These are phyloP conservation scores for Lasaia peninsularis DNA, from an alignment of 1,140 invertebrate species.

Conservation along the genomic window DNA sequence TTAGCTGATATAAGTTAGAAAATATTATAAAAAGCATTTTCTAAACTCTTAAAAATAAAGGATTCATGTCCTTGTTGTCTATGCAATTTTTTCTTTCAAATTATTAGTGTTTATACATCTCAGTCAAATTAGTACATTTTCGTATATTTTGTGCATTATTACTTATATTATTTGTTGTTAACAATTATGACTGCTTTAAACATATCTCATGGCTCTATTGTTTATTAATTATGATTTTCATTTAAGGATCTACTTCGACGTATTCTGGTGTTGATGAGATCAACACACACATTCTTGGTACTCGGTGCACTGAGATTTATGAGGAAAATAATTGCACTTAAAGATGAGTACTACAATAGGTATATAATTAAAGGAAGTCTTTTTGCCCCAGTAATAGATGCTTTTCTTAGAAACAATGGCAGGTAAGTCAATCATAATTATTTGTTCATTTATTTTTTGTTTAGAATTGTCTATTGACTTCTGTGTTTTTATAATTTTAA, in stretches of 20 bases:
- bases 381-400: constrained; percentile 96
- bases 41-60: too few relatives aligned
- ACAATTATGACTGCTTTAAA: too few relatives aligned
- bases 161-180: too few relatives aligned
- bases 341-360: constrained; percentile 98
- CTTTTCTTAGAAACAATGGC: constrained; percentile 97
- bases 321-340: constrained; percentile 97
- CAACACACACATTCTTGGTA: constrained; percentile 98
- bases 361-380: constrained; percentile 97
- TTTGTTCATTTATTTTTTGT: not conserved
- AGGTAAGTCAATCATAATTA: constrained; percentile 48
- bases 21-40: too few relatives aligned
- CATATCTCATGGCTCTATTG: too few relatives aligned
- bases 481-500: not conserved
- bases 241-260: constrained; percentile 90
- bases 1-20: too few relatives aligned
- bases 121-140: too few relatives aligned
- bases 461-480: not conserved
- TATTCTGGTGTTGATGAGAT: constrained; percentile 97
- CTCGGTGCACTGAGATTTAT: constrained; percentile 97
- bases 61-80: too few relatives aligned
- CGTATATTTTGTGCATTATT: too few relatives aligned
- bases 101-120: too few relatives aligned
- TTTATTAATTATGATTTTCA: constrained; percentile 12
- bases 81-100: too few relatives aligned